Percentiles rank a stretch among this genome's conserved stretches.
phyloP scores from a whole-genome alignment of 2,888 invertebrate genomes.

The Trilocha varians region DNA sequence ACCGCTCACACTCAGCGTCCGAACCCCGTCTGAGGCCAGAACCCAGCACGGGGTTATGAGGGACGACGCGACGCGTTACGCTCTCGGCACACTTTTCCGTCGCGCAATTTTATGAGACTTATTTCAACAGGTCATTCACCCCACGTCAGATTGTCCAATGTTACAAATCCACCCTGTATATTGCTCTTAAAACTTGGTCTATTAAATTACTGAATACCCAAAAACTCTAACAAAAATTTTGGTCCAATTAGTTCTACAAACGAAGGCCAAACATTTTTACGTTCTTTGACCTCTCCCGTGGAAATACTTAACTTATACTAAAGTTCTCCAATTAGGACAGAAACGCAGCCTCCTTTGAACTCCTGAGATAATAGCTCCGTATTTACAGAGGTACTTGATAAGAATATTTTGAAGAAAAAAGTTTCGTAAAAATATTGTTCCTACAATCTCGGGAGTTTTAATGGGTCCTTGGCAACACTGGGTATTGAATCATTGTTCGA shows the following conservation, averaged over 20 bases:
- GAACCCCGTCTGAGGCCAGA: too few species aligned
- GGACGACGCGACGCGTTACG: too few species aligned
- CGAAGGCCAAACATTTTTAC: background rate
- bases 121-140: too few species aligned
- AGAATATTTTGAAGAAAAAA: constrained; percentile 14
- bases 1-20: too few species aligned
- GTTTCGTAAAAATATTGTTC: constrained; percentile 15
- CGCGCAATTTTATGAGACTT: too few species aligned
- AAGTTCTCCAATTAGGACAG: constrained; percentile 15
- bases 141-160: too few species aligned
- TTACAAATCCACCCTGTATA: too few species aligned
- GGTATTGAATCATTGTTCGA: constrained; percentile 6
- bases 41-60: too few species aligned
- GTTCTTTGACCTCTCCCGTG: constrained; percentile 3
- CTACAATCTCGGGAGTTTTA: constrained; percentile 16
- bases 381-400: constrained; percentile 12
- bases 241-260: background rate
- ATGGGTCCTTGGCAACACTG: constrained; percentile 13
- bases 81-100: too few species aligned
- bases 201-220: too few species aligned
- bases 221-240: background rate
- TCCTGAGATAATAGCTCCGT: constrained; percentile 12
- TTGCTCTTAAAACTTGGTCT: too few species aligned
- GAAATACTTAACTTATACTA: constrained; percentile 8
- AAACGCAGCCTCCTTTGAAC: constrained; percentile 12